Percentiles rank a stretch among this genome's conserved stretches.
These are phyloP conservation scores for Burhinus oedicnemus DNA, from an alignment of 2,113 vertebrate genomes.

Conservation along the genomic window DNA sequence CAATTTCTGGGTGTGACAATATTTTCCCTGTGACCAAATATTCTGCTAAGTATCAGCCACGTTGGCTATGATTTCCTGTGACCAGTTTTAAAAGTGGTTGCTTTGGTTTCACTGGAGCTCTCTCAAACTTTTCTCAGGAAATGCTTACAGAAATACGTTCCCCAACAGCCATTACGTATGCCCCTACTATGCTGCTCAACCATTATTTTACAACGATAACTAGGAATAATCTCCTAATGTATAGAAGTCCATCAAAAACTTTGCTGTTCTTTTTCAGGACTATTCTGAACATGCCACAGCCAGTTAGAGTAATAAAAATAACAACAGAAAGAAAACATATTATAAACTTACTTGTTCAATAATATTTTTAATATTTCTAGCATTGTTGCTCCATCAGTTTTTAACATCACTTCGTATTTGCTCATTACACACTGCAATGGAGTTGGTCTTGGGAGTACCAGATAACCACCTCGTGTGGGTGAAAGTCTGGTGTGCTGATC, in stretches of 20 bases:
- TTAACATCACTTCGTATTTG: background rate
- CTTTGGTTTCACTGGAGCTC: background rate
- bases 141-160: background rate
- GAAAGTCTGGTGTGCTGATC: background rate
- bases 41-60: background rate
- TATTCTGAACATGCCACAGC: background rate
- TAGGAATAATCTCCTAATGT: background rate
- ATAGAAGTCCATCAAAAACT: background rate
- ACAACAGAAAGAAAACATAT: background rate
- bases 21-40: background rate
- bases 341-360: background rate
- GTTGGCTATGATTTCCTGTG: background rate
- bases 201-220: background rate
- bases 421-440: background rate
- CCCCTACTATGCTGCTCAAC: background rate
- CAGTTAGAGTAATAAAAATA: background rate
- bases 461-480: background rate
- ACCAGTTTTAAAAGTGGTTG: background rate
- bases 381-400: background rate
- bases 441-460: background rate
- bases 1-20: background rate
- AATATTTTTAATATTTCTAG: background rate
- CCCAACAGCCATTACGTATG: background rate
- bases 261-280: background rate
- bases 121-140: background rate